These are phyloP conservation scores for Pantherophis vulpinus DNA, from an alignment of 2,797 vertebrate genomes.

Conservation along the genomic window DNA sequence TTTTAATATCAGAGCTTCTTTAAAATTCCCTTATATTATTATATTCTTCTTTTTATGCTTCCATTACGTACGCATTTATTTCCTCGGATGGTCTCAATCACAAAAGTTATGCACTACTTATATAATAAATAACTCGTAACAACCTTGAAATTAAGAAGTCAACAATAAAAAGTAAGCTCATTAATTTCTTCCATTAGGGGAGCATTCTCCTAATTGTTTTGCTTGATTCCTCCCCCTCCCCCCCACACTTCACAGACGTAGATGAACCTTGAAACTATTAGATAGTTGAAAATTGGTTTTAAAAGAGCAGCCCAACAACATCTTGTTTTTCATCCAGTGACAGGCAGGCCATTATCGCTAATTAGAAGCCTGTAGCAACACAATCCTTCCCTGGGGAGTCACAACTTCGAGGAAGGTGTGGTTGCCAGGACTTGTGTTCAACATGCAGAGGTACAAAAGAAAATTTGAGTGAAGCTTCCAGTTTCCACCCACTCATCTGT, in stretches of 20 bases:
- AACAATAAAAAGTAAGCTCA: background rate
- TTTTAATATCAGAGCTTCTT: background rate
- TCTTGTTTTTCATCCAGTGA: constrained; percentile 24
- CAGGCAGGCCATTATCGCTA: constrained; percentile 25
- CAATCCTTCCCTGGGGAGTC: constrained; percentile 17
- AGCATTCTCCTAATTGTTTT: background rate
- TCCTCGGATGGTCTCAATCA: background rate
- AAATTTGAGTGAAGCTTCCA: constrained; percentile 55
- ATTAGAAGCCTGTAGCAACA: constrained; percentile 32
- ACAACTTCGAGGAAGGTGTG: constrained; percentile 43
- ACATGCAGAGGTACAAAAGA: constrained; percentile 42
- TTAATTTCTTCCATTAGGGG: background rate
- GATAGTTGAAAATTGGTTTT: constrained; percentile 4
- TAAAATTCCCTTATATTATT: background rate
- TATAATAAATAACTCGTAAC: background rate
- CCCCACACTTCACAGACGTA: background rate
- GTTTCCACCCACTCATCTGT: constrained; percentile 51
- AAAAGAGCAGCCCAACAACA: constrained; percentile 21
- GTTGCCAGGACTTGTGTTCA: constrained; percentile 45
- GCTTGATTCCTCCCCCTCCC: background rate
- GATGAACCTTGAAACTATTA: background rate
- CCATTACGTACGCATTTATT: background rate
- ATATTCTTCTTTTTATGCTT: background rate
- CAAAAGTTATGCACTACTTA: background rate
- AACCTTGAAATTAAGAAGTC: background rate